Evolutionary conservation across 2,797 vertebrate genomes (phyloP).

Genomic region (Heteromormyrus szaboi): DNA sequence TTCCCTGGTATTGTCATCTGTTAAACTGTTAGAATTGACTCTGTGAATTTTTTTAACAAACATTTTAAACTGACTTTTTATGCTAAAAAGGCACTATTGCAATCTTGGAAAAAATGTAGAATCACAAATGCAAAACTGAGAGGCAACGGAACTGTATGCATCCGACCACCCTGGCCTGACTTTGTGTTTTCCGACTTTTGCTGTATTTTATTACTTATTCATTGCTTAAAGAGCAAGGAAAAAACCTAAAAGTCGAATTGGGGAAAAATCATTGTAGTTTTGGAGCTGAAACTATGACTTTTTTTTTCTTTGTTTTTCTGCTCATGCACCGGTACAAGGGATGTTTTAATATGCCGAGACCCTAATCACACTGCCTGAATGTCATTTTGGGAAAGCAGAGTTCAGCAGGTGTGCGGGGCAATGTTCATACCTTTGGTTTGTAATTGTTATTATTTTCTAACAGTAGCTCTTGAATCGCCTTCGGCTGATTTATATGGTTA

Average conservation of each 20-base stretch:
- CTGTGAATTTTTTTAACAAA: slow-evolving; percentile 42
- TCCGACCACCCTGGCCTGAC: slow-evolving; percentile 56
- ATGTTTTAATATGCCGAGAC: slow-evolving; percentile 27
- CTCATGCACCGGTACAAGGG: slow-evolving; percentile 46
- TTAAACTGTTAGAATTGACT: slow-evolving; percentile 56
- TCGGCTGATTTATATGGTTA: slow-evolving; percentile 58
- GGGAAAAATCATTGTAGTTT: slow-evolving; percentile 41
- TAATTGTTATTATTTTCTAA: slow-evolving; percentile 50
- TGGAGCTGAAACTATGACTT: slow-evolving; percentile 51
- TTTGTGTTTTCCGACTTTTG: slow-evolving; percentile 33
- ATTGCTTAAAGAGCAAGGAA: slow-evolving; percentile 43
- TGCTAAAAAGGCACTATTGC: slow-evolving; percentile 49
- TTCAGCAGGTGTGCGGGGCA: neutral
- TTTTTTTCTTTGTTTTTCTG: slow-evolving; percentile 23
- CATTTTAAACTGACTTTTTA: slow-evolving; percentile 46
- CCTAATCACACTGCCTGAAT: slow-evolving; percentile 42
- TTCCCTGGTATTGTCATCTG: slow-evolving; percentile 67
- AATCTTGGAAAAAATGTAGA: slow-evolving; percentile 54
- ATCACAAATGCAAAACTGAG: neutral
- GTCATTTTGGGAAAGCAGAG: slow-evolving; percentile 46
- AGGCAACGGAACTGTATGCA: slow-evolving; percentile 14
- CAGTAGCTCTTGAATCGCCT: slow-evolving; percentile 50
- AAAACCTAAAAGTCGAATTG: slow-evolving; percentile 42
- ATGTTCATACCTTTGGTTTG: slow-evolving; percentile 22
- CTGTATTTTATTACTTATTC: slow-evolving; percentile 42